phyloP scores from a whole-genome alignment of 2,888 invertebrate species.

The Volucella bombylans region DNA sequence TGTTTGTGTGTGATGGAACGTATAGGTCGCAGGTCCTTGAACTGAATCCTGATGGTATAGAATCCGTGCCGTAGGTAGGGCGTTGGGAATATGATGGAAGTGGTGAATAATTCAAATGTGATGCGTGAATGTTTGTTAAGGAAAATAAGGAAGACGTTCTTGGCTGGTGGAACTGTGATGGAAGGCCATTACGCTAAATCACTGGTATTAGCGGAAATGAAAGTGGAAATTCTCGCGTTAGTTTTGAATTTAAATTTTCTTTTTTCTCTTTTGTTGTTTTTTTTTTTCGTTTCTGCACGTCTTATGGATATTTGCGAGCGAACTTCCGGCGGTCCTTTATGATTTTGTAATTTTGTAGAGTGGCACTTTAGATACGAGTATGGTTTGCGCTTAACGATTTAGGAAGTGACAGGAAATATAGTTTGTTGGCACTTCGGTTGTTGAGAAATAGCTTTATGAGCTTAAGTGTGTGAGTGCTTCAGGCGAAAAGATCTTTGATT shows the following conservation, averaged over 20 bases:
- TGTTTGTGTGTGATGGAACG: background rate
- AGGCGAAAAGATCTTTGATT: too few species aligned
- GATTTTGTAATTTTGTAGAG: conserved; percentile 28
- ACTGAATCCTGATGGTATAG: conserved; percentile 10
- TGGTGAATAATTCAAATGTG: conserved; percentile 58
- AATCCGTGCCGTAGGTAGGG: background rate
- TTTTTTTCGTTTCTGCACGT: background rate
- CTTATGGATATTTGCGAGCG: background rate
- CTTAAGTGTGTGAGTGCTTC: too few species aligned
- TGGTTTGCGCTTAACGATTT: background rate
- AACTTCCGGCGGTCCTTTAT: background rate
- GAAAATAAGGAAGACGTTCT: conserved; percentile 22
- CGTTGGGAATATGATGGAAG: conserved; percentile 12
- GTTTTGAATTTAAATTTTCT: conserved; percentile 23
- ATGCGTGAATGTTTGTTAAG: conserved; percentile 41
- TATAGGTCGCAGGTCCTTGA: conserved; percentile 11
- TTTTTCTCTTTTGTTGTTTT: background rate
- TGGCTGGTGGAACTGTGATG: conserved; percentile 15
- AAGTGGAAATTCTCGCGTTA: conserved; percentile 6
- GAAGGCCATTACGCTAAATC: conserved; percentile 50
- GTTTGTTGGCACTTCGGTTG: too few species aligned
- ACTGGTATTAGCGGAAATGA: conserved; percentile 8
- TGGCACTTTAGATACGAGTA: background rate
- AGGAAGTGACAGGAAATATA: conserved; percentile 14
- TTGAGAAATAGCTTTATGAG: too few species aligned